Conservation (phyloP, 2,797 vertebrate genomes). For the Pseudocheirus occidentalis region DNA sequence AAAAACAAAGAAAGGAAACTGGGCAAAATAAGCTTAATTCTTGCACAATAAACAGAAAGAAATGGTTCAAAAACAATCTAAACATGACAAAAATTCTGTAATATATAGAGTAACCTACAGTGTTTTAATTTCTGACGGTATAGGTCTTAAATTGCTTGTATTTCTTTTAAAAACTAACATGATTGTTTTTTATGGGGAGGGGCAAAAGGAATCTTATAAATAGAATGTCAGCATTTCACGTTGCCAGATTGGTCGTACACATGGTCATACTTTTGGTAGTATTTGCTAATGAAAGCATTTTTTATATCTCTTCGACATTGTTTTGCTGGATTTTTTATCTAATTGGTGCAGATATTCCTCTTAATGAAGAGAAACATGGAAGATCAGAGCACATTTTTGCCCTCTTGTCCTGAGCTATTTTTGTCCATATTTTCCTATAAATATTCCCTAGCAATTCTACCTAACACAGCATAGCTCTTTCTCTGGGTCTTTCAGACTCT, state of each 20-base stretch:
- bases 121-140: background rate
- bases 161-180: background rate
- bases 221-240: slow-evolving; percentile 6
- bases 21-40: background rate
- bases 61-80: background rate
- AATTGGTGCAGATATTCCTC: background rate
- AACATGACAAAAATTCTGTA: background rate
- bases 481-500: background rate
- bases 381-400: background rate
- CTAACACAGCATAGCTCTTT: background rate
- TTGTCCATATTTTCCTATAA: background rate
- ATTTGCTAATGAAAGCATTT: background rate
- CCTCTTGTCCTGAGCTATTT: background rate
- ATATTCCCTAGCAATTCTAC: background rate
- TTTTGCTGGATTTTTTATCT: background rate
- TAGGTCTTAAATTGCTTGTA: background rate
- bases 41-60: background rate
- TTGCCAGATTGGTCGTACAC: background rate
- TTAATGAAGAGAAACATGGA: background rate
- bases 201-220: slow-evolving; percentile 10
- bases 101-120: background rate
- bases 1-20: background rate
- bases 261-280: background rate
- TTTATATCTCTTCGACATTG: background rate
- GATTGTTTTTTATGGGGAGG: background rate